phyloP scores from a whole-genome alignment of 2,888 invertebrate species.

The Drepanosiphum platanoidis region DNA sequence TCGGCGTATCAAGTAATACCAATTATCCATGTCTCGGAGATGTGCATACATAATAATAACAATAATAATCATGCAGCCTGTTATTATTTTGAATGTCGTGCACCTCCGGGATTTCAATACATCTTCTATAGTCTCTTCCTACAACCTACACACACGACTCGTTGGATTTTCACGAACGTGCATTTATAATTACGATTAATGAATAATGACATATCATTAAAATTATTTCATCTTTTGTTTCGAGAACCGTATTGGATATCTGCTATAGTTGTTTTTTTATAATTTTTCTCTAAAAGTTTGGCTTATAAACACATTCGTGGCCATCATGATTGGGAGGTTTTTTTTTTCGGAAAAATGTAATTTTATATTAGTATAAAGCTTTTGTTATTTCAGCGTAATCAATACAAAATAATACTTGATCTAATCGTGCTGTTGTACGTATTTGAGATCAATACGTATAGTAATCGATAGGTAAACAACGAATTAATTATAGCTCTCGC shows the following conservation, averaged over 20 bases:
- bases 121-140: conserved; percentile 19
- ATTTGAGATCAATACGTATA: no score
- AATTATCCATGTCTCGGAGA: conserved; percentile 37
- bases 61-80: conserved; percentile 18
- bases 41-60: conserved; percentile 4
- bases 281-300: neutral
- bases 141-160: neutral
- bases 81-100: conserved; percentile 53
- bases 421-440: no score
- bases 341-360: neutral
- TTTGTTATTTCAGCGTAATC: no score
- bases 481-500: no score
- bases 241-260: neutral
- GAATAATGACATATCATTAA: conserved; percentile 1
- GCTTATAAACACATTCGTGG: neutral
- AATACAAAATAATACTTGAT: no score
- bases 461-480: no score
- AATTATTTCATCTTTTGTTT: conserved; percentile 9
- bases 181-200: conserved; percentile 31
- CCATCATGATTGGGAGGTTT: neutral
- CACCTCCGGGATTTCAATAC: conserved; percentile 8
- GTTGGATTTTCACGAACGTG: conserved; percentile 13
- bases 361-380: neutral
- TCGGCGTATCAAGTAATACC: conserved; percentile 28
- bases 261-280: no score